Conservation (phyloP, 1,140 invertebrate species). For the Drosophila sechellia region DNA sequence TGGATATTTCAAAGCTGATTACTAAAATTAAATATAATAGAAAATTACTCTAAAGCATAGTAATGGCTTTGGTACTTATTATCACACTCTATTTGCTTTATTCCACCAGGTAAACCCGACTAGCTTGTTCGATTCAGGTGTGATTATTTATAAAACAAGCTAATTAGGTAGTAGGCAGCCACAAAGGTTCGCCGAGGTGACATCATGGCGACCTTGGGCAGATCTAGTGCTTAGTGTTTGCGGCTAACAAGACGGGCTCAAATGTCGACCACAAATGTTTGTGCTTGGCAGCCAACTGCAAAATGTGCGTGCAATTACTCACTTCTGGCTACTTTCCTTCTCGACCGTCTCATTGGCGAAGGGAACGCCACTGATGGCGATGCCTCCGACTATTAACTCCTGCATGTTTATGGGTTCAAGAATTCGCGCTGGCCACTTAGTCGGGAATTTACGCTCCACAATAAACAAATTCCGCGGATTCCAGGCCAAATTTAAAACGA, state of each 20-base stretch:
- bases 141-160: slow-evolving; percentile 5
- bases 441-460: slow-evolving; percentile 51
- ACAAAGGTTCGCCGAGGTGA: slow-evolving; percentile 47
- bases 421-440: slow-evolving; percentile 40
- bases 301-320: slow-evolving; percentile 32
- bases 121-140: no score
- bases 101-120: no score
- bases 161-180: slow-evolving; percentile 4
- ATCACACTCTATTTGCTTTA: no score
- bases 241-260: slow-evolving; percentile 24
- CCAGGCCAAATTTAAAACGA: slow-evolving; percentile 54
- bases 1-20: no score
- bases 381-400: slow-evolving; percentile 54
- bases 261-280: slow-evolving; percentile 19
- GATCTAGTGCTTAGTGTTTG: slow-evolving; percentile 5
- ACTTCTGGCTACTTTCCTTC: slow-evolving; percentile 38
- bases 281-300: slow-evolving; percentile 1
- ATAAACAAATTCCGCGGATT: slow-evolving; percentile 74
- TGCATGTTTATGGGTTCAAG: slow-evolving; percentile 63
- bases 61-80: no score
- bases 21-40: no score
- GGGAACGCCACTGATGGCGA: slow-evolving; percentile 24
- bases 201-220: slow-evolving; percentile 67
- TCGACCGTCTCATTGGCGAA: slow-evolving; percentile 44
- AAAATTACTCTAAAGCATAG: no score